These are phyloP conservation scores for Oxyscelio sp. DNA, from an alignment of 2,888 invertebrate genomes.

Conservation along the genomic window DNA sequence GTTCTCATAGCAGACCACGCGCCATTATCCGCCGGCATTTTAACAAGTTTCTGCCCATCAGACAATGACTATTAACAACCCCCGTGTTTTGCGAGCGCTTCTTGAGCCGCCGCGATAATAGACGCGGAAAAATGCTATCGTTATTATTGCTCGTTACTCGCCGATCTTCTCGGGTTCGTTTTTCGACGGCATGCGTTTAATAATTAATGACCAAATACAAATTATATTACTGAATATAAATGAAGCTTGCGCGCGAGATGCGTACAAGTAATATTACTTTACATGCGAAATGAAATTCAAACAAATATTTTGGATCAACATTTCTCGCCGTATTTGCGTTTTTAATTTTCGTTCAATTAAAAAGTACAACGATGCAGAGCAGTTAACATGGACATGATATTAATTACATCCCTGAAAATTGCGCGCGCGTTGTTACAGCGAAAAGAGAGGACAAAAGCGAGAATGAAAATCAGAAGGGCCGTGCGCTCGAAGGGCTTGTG, in stretches of 20 bases:
- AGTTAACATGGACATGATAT: conserved; percentile 61
- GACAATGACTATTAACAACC: conserved; percentile 38
- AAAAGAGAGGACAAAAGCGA: conserved; percentile 46
- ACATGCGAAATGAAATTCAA: conserved; percentile 26
- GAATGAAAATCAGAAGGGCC: conserved; percentile 55
- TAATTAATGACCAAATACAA: conserved; percentile 45
- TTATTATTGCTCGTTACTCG: conserved; percentile 18
- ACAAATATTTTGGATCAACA: conserved; percentile 37
- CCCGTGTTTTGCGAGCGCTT: not conserved
- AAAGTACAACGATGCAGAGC: conserved; percentile 38
- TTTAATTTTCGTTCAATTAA: conserved; percentile 81
- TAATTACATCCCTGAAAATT: conserved; percentile 60
- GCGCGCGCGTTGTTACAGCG: conserved; percentile 21
- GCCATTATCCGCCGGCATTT: no score
- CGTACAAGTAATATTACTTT: conserved; percentile 22
- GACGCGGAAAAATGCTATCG: conserved; percentile 8
- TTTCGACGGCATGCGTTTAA: conserved; percentile 2
- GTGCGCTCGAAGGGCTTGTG: conserved; percentile 30
- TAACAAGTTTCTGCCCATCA: conserved; percentile 49
- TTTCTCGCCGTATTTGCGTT: conserved; percentile 65
- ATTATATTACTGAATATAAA: conserved; percentile 39
- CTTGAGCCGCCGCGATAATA: not conserved
- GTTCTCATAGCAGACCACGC: no score
- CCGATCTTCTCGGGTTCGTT: not conserved
- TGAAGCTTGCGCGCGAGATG: conserved; percentile 13